These are phyloP conservation scores for Scaptomyza graminum DNA, from an alignment of 1,140 invertebrate genomes.

Conservation along the genomic window DNA sequence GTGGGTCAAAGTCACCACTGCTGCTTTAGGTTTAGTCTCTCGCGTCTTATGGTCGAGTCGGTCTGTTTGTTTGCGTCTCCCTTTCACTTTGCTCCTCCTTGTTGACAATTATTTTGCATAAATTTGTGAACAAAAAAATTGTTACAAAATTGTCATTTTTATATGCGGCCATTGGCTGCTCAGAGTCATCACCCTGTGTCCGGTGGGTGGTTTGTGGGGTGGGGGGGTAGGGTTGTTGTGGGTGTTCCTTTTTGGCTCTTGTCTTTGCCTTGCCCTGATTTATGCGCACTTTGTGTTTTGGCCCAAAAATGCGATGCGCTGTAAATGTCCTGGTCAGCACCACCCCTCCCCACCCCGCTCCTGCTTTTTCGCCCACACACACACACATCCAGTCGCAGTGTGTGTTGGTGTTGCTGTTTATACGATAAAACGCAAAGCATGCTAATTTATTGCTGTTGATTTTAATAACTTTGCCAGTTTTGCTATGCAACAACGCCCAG, in stretches of 20 bases:
- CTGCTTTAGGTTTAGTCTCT: slow-evolving; percentile 8
- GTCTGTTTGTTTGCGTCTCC: slow-evolving; percentile 4
- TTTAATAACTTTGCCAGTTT: slow-evolving; percentile 70
- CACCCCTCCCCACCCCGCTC: neutral
- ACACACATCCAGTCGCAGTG: slow-evolving; percentile 19
- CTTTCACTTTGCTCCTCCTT: slow-evolving; percentile 25
- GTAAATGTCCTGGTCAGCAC: slow-evolving; percentile 37
- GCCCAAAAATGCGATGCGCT: slow-evolving; percentile 47
- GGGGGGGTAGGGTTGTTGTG: neutral
- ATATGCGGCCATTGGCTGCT: slow-evolving; percentile 12
- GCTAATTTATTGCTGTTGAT: slow-evolving; percentile 80
- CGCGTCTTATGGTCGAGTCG: neutral
- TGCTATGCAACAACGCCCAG: slow-evolving; percentile 42
- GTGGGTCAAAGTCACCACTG: slow-evolving; percentile 44
- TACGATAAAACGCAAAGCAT: slow-evolving; percentile 70
- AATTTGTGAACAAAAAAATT: slow-evolving; percentile 59
- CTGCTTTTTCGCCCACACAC: neutral
- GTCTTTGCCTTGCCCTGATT: slow-evolving; percentile 72
- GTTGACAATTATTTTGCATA: slow-evolving; percentile 69
- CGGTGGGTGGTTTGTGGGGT: neutral
- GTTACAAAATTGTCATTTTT: slow-evolving; percentile 40
- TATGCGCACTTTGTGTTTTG: slow-evolving; percentile 66
- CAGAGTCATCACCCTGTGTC: neutral
- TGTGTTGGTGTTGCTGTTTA: slow-evolving; percentile 16
- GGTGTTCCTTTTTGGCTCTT: slow-evolving; percentile 40